Base-by-base conservation (phyloP, 2,888 invertebrate genomes). In the Acleris cristana region DNA sequence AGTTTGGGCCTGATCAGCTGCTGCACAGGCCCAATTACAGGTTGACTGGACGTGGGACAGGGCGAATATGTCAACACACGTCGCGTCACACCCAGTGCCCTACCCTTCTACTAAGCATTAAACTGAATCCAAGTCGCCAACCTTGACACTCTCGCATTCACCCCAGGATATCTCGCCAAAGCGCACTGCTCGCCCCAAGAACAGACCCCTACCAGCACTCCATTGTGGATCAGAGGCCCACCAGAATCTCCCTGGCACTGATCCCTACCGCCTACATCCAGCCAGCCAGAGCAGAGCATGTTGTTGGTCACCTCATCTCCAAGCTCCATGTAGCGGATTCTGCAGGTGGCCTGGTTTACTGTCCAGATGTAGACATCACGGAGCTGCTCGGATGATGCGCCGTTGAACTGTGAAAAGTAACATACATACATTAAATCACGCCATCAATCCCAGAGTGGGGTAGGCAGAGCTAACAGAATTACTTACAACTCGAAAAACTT, bases 201-300 rank as follows among this genome's bases (percentile, higher is more conserved):
- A 26, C 71, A 68, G 14, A 76, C 65, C 2, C 76, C 75, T 2
- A 74, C 65, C 14, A 73, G 21, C 0, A 71, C 67, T 1, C 69
- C 62, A 26, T 72, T 73, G 65, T 76, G 74, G 7, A 75, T 16
- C 2, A 75, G 70, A 10, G 76, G 74, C 1, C 72, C 72, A 0
- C 76, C 76, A 0, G 67, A 63, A 44, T 76, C 76, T 1, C 74
- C 73, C 16, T 53, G 34, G 44, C 76, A 74, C 26, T 71, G 72
- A 34, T 71, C 70, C 19, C 64, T 68, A n/a, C 70, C 63, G 2
- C 71, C 61, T 2, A 60, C 62, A 18, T 63, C 64, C 10, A 63
- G 34, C 12, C 21, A 16, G 2, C 69, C 73, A 5, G 69, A 72
- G 40, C 72, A 74, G 54, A 67, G 16, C 70, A 70, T 70, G 45